Percentiles rank a stretch among this genome's conserved stretches.
These are phyloP conservation scores for Drosophila prostipennis DNA, from an alignment of 2,888 invertebrate genomes.

Conservation along the genomic window DNA sequence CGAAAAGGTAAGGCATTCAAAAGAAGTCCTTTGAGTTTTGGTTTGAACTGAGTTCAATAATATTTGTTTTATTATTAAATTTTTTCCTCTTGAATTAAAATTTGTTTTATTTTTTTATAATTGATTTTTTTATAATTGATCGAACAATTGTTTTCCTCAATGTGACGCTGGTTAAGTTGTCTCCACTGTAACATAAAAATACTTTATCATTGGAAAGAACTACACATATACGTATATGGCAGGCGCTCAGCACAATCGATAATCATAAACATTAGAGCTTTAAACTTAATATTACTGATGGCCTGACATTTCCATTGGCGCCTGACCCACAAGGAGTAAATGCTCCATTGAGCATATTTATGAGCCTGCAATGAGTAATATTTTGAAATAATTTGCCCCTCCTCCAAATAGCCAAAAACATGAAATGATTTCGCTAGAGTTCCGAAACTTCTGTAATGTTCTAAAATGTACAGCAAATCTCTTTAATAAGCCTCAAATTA, in stretches of 20 bases:
- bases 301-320: conserved; percentile 16
- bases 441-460: neutral
- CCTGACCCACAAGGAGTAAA: conserved; percentile 1
- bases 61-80: no score
- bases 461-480: conserved; percentile 5
- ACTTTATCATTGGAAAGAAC: conserved; percentile 23
- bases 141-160: no score
- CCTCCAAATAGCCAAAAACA: conserved; percentile 3
- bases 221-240: conserved; percentile 8
- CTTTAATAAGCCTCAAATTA: conserved; percentile 47
- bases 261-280: conserved; percentile 49
- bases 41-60: neutral
- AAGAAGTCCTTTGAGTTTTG: no score
- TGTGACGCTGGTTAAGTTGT: neutral
- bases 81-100: no score
- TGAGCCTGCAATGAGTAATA: neutral
- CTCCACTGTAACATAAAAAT: conserved; percentile 26
- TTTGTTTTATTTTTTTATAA: no score
- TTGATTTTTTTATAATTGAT: no score
- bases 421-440: conserved; percentile 4
- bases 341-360: conserved; percentile 2
- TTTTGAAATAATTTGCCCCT: conserved; percentile 13
- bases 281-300: conserved; percentile 43
- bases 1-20: neutral
- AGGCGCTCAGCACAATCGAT: conserved; percentile 36